phyloP scores from a whole-genome alignment of 2,113 vertebrate species.

The Butorides virescens region DNA sequence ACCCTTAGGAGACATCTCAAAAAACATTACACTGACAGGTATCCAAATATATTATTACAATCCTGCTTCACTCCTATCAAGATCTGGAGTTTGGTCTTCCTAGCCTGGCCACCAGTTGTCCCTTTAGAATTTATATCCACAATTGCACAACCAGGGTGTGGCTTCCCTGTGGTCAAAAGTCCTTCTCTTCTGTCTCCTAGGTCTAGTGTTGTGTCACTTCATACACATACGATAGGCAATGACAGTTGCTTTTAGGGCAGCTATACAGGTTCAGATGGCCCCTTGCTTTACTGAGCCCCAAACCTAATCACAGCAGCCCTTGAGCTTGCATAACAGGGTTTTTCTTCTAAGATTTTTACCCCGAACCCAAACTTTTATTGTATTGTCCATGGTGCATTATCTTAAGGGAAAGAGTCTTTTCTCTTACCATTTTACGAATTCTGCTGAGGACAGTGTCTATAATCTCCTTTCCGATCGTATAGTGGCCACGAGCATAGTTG shows the following conservation, averaged over 20 bases:
- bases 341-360: neutral
- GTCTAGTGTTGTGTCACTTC: neutral
- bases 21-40: too few species aligned
- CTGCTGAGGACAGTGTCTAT: conserved; percentile 69
- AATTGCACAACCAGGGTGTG: neutral
- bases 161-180: neutral
- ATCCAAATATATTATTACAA: accelerated
- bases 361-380: too few species aligned
- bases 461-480: conserved; percentile 73
- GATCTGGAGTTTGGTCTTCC: neutral
- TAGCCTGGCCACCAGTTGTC: neutral
- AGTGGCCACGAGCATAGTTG: conserved; percentile 73
- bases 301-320: neutral
- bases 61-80: neutral
- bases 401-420: neutral
- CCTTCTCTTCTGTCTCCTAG: neutral
- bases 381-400: accelerated
- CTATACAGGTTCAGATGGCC: neutral
- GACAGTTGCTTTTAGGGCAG: accelerated
- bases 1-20: neutral
- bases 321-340: neutral
- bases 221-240: accelerated
- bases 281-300: neutral
- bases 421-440: conserved; percentile 68
- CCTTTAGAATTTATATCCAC: neutral